A percentile compares a stretch with the other conserved stretches of the same genome.
Evolutionary conservation across 2,113 vertebrate genomes (phyloP).

Genomic region (Pelecanoides urinatrix): DNA sequence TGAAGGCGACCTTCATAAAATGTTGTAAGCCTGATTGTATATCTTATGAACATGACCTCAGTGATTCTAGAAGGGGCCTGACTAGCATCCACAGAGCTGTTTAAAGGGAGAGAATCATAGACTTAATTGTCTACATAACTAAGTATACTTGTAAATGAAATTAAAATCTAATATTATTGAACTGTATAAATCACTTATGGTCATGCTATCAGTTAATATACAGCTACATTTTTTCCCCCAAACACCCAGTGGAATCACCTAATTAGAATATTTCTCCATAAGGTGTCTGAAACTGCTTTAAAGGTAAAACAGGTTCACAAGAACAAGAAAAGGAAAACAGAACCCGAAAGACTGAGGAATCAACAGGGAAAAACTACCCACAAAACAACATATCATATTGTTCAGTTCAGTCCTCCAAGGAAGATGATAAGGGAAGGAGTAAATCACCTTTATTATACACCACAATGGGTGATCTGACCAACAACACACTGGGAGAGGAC

Average conservation of each 20-base stretch:
- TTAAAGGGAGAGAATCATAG: not conserved
- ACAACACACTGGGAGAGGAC: not conserved
- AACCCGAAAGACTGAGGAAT: not conserved
- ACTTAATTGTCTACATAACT: not conserved
- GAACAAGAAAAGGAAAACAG: not conserved
- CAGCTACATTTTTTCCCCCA: not conserved
- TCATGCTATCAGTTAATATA: not conserved
- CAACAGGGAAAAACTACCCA: not conserved
- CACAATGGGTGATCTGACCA: not conserved
- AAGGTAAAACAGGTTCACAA: not conserved
- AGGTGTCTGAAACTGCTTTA: not conserved
- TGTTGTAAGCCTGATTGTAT: not conserved
- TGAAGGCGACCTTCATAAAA: not conserved
- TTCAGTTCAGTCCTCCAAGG: not conserved
- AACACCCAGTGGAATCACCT: not conserved
- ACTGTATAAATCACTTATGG: not conserved
- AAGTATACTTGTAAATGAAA: not conserved
- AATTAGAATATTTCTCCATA: not conserved
- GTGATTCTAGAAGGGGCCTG: not conserved
- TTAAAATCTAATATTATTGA: not conserved
- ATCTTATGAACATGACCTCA: not conserved
- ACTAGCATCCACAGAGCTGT: not conserved
- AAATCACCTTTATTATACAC: not conserved
- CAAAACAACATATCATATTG: not conserved
- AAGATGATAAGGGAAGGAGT: not conserved